Evolutionary conservation across 1,140 invertebrate genomes (phyloP).

Genomic region (Aphis gossypii): DNA sequence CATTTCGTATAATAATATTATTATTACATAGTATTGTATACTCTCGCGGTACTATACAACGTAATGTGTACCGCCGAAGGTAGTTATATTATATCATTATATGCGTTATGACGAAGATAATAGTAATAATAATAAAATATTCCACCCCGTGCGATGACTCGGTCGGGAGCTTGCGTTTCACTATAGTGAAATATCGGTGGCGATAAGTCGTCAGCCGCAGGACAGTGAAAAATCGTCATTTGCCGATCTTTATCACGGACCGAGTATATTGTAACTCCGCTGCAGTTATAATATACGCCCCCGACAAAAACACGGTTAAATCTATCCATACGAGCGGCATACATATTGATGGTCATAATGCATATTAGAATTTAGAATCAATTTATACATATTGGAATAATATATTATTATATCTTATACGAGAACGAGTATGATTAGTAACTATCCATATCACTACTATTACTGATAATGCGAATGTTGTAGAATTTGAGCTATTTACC

Average conservation of each 20-base stretch:
- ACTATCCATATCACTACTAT: not conserved
- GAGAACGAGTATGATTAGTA: not conserved
- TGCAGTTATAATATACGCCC: not conserved
- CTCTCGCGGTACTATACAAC: not conserved
- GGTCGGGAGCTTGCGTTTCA: not conserved
- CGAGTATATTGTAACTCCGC: not conserved
- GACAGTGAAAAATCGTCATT: not conserved
- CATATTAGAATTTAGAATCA: not conserved
- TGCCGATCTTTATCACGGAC: not conserved
- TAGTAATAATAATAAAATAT: not conserved
- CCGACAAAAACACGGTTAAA: not conserved
- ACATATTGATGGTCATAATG: not conserved
- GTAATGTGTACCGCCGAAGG: not conserved
- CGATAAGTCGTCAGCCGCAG: not conserved
- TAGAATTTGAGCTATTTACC: no score
- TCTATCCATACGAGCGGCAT: not conserved
- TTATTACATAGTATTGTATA: not conserved
- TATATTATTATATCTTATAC: no score
- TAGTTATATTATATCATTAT: not conserved
- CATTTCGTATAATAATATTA: constrained; percentile 12
- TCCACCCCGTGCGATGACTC: not conserved
- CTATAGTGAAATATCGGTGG: not conserved
- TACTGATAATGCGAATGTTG: not conserved
- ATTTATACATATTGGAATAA: no score
- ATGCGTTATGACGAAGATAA: not conserved